Evolutionary conservation across 2,888 invertebrate genomes (phyloP), one percentile per base, ranked within the genome.

Genomic region (Dynastes tityus): DNA sequence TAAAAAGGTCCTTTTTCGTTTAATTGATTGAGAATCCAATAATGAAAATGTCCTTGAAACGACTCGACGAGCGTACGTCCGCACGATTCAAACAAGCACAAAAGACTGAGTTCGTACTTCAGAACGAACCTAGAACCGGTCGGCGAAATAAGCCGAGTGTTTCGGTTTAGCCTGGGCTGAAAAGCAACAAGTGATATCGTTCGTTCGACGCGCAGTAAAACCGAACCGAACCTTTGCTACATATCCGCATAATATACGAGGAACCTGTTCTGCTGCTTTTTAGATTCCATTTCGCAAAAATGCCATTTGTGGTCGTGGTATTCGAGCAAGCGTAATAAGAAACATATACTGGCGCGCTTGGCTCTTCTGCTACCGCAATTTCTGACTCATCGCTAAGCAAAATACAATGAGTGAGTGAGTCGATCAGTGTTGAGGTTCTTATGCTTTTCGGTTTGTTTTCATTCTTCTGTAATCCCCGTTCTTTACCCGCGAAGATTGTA

Each of bases 171-270:
- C 68, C 77, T 79, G 79, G 53, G 80, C 81, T 80, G 74, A 82
- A 82, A 82, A 83, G 86, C 86, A 86, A 86, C 86, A 86, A 86
- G 86, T 86, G 86, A 86, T 85, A 84, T 83, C 78, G 74, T 74
- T 67, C 73, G 49, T 45, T 68, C 65, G 78, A 73, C 64, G 79
- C 77, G 71, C 79, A 79, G 80, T 81, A 79, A 64, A 79, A 73
- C 79, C 78, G 70, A 67, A 74, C 78, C 37, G 55, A 65, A 70
- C 74, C 79, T 68, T 80, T 80, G 78, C 78, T 76, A 77, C 79
- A 80, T 80, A 81, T 80, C 81, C 80, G 80, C 80, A 81, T 82
- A 81, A 81, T 78, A 55, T 55, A 80, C 78, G 51, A 80, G 79
- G 83, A 83, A 84, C 84, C 83, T 82, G 83, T 84, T 83, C 77